Percentiles rank a stretch among this genome's conserved stretches.
These are phyloP conservation scores for Argyra leucocephala DNA, from an alignment of 2,888 invertebrate genomes.

Conservation along the genomic window DNA sequence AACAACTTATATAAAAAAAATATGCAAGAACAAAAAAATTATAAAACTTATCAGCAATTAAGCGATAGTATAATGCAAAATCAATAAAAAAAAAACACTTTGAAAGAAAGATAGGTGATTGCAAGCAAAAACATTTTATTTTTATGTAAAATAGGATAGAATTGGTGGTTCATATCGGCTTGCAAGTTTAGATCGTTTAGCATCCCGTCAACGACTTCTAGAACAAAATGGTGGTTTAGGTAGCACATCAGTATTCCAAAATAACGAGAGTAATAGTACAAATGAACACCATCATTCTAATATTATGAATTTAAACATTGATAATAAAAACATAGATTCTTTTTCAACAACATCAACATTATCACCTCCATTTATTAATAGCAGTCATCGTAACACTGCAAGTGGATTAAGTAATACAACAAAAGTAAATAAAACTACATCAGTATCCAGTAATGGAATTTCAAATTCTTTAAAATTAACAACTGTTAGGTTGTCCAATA, in stretches of 20 bases:
- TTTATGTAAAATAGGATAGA: constrained; percentile 45
- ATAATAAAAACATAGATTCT: not conserved
- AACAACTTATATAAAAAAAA: too few relatives aligned
- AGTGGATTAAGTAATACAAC: constrained; percentile 17
- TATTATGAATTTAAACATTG: not conserved
- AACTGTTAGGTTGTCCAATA: not conserved
- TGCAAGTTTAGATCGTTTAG: constrained; percentile 72
- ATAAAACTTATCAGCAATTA: too few relatives aligned
- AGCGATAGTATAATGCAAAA: too few relatives aligned
- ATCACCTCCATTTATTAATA: not conserved
- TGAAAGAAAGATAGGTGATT: too few relatives aligned
- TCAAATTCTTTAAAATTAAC: constrained; percentile 10
- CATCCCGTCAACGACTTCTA: constrained; percentile 70
- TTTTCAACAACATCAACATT: not conserved
- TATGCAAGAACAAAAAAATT: too few relatives aligned
- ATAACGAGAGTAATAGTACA: constrained; percentile 23
- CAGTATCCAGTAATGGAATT: constrained; percentile 21
- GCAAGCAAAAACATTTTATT: constrained; percentile 9
- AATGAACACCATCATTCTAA: not conserved
- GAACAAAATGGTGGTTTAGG: constrained; percentile 47
- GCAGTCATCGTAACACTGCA: not conserved
- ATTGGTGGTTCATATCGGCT: constrained; percentile 67
- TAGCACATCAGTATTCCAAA: constrained; percentile 25
- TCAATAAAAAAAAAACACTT: too few relatives aligned
- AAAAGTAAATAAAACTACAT: constrained; percentile 21